Conservation (phyloP, 2,888 invertebrate species). For the Zelleria hepariella region DNA sequence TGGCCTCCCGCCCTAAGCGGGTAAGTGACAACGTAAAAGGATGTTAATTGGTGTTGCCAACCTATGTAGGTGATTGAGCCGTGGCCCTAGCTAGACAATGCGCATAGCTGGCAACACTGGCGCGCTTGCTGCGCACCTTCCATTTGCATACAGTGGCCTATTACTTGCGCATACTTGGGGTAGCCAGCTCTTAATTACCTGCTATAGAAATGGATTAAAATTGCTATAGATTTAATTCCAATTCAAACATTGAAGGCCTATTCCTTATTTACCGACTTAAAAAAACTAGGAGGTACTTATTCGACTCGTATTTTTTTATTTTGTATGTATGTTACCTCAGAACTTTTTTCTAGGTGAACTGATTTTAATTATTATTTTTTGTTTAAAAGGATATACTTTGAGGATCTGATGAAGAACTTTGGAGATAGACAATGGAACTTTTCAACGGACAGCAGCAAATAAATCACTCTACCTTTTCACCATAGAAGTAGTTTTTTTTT, state of each 20-base stretch:
- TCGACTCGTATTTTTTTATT: no score
- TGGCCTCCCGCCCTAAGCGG: slow-evolving; percentile 16
- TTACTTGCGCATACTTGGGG: slow-evolving; percentile 19
- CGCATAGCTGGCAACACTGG: slow-evolving; percentile 34
- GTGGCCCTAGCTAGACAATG: slow-evolving; percentile 51
- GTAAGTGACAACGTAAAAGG: slow-evolving; percentile 43
- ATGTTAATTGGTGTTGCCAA: slow-evolving; percentile 57
- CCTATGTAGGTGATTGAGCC: slow-evolving; percentile 54
- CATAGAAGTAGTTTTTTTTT: no score
- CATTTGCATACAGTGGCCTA: slow-evolving; percentile 45
- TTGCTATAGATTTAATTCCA: slow-evolving; percentile 21
- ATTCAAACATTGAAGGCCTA: not conserved
- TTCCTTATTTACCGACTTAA: no score
- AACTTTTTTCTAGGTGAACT: no score
- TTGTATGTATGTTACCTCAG: no score
- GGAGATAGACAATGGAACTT: no score
- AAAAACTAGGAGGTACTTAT: no score
- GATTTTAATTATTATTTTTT: no score
- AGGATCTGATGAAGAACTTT: no score
- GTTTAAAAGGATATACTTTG: no score
- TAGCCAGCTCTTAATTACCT: slow-evolving; percentile 28
- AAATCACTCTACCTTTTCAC: no score
- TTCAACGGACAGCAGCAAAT: no score
- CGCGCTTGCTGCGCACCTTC: slow-evolving; percentile 25
- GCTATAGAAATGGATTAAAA: slow-evolving; percentile 16